Base-by-base conservation (phyloP, 2,797 vertebrate species). In the Lycodopsis pacificus region DNA sequence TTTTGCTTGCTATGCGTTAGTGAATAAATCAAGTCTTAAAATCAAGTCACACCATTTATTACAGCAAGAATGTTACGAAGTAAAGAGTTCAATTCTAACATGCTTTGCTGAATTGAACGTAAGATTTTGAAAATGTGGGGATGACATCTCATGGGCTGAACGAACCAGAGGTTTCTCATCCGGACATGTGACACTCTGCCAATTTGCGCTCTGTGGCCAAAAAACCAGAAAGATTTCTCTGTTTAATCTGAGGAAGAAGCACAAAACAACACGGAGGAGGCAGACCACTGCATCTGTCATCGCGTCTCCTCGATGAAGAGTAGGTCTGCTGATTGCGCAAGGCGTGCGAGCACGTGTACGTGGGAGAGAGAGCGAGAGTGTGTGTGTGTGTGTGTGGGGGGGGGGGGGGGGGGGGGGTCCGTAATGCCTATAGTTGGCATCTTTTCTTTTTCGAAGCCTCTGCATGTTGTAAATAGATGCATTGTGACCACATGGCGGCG, bases 401-500 rank as follows among this genome's bases (percentile, higher is more conserved):
- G 20, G 20, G 30, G 3, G 7, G 27, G 11, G 11, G 3, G 12
- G 30, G 4, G 27, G 32, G 40, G 22, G 49, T n/a, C n/a, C 17
- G 17, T 1, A 12, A 34, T 2, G 22, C 2, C 5, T 12, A 5
- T 5, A n/a, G 53, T 5, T 71, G 30, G 6, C 3, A 5, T 62
- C 34, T 54, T 64, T 58, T 62, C 6, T 46, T 77, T 73, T 56
- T 6, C 71, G 49, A 38, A 65, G 22, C 10, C 15, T 22, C 32
- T 56, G 15, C 9, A 25, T 17, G 66, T 57, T 48, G 17, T 46
- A 25, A n/a, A 15, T 5, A 3, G 10, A 17, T 13, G 15, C 57
- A 59, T 57, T 34, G 25, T 25, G 46, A 58, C 93, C 94, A 92
- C 93, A 44, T 7, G 86, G 92, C 61, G 94, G 92, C 91, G 93